These are phyloP conservation scores for Dione juno DNA, from an alignment of 2,888 invertebrate species.

Conservation along the genomic window DNA sequence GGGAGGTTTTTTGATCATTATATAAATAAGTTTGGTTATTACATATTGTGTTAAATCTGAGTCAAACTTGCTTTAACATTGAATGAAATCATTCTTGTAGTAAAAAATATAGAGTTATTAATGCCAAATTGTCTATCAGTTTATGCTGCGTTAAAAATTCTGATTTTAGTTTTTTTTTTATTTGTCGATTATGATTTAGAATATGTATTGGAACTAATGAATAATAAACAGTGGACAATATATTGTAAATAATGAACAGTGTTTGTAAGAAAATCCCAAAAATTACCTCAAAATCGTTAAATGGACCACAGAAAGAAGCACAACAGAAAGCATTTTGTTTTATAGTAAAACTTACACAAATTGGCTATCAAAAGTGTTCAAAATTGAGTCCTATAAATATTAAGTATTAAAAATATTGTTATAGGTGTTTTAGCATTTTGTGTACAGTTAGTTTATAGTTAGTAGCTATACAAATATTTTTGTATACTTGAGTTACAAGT, in stretches of 20 bases:
- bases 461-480: constrained; percentile 23
- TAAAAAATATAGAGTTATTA: neutral
- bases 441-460: constrained; percentile 1
- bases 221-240: neutral
- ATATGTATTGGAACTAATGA: neutral
- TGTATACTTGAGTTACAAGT: constrained; percentile 20
- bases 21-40: neutral
- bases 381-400: constrained; percentile 37
- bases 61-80: neutral
- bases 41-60: neutral
- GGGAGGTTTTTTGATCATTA: neutral
- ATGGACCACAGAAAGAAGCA: constrained; percentile 7
- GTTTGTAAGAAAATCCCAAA: constrained; percentile 3
- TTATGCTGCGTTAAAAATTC: no score
- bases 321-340: neutral
- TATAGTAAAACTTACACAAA: constrained; percentile 8
- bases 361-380: constrained; percentile 40
- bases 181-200: neutral
- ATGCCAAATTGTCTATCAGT: neutral
- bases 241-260: no score
- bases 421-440: constrained; percentile 22
- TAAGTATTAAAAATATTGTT: constrained; percentile 27
- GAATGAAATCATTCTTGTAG: neutral
- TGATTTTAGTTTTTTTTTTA: neutral
- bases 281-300: constrained; percentile 3